Evolutionary conservation across 2,113 vertebrate genomes (phyloP).

Genomic region (Glaucomys volans): DNA sequence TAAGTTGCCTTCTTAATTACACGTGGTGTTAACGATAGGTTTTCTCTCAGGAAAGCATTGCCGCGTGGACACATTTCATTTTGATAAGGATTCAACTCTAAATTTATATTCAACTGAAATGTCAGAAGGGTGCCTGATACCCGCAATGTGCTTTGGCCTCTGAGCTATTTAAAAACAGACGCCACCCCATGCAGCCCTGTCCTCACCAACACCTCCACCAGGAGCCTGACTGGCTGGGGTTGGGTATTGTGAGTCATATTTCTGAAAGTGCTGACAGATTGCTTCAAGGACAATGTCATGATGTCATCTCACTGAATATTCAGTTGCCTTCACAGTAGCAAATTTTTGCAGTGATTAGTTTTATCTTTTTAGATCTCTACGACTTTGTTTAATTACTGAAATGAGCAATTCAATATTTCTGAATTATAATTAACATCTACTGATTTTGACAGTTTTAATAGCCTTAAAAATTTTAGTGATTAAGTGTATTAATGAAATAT

Average conservation of each 20-base stretch:
- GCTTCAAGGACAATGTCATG: slow-evolving; percentile 4
- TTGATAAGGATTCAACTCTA: slow-evolving; percentile 44
- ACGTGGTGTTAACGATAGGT: background rate
- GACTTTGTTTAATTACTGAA: background rate
- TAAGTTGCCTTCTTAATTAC: background rate
- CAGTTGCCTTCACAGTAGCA: background rate
- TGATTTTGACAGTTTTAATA: slow-evolving; percentile 13
- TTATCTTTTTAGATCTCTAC: slow-evolving; percentile 2
- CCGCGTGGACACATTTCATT: background rate
- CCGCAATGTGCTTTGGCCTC: background rate
- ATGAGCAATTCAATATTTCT: slow-evolving; percentile 3
- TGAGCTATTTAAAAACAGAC: slow-evolving; percentile 43
- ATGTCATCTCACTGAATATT: background rate
- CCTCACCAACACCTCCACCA: background rate
- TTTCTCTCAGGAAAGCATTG: slow-evolving; percentile 13
- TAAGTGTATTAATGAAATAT: background rate
- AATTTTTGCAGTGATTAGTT: background rate
- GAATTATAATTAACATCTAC: background rate
- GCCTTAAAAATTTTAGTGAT: background rate
- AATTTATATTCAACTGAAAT: slow-evolving; percentile 42
- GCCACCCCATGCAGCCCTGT: background rate
- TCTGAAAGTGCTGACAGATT: slow-evolving; percentile 53
- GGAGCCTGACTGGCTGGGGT: background rate
- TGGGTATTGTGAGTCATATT: background rate
- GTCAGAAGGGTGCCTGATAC: background rate